Evolutionary conservation across 2,888 invertebrate species (phyloP).

Genomic region (Linnaemya tessellans): DNA sequence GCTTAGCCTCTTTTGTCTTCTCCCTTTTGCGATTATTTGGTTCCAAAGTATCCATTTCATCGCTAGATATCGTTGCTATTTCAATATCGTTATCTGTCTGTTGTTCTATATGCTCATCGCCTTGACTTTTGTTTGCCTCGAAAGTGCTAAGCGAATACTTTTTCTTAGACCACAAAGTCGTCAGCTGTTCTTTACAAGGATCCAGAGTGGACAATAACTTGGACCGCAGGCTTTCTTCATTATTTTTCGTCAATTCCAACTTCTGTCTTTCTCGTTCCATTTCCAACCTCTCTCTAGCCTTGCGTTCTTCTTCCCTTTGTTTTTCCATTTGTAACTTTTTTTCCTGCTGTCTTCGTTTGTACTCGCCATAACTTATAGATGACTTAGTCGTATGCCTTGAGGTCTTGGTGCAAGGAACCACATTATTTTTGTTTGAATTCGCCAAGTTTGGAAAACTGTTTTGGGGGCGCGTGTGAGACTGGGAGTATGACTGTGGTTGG

Average conservation of each 20-base stretch:
- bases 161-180: slow-evolving; percentile 19
- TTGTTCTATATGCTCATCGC: not conserved
- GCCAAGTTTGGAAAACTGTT: not conserved
- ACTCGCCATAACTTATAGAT: slow-evolving; percentile 68
- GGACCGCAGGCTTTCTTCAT: slow-evolving; percentile 36
- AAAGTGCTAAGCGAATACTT: not conserved
- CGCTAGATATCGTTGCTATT: not conserved
- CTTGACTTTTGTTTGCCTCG: not conserved
- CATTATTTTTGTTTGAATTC: not conserved
- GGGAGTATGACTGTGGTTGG: slow-evolving; percentile 1
- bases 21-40: not conserved
- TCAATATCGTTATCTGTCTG: not conserved
- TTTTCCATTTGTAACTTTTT: slow-evolving; percentile 43
- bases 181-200: slow-evolving; percentile 37
- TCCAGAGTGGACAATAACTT: slow-evolving; percentile 31
- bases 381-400: not conserved
- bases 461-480: not conserved
- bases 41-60: not conserved
- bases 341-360: slow-evolving; percentile 67
- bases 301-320: slow-evolving; percentile 22
- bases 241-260: not conserved
- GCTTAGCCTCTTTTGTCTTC: not conserved
- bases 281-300: slow-evolving; percentile 25
- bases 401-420: not conserved
- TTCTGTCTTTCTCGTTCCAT: slow-evolving; percentile 2